phyloP scores from a whole-genome alignment of 1,140 invertebrate species.

The Chironomus tepperi region DNA sequence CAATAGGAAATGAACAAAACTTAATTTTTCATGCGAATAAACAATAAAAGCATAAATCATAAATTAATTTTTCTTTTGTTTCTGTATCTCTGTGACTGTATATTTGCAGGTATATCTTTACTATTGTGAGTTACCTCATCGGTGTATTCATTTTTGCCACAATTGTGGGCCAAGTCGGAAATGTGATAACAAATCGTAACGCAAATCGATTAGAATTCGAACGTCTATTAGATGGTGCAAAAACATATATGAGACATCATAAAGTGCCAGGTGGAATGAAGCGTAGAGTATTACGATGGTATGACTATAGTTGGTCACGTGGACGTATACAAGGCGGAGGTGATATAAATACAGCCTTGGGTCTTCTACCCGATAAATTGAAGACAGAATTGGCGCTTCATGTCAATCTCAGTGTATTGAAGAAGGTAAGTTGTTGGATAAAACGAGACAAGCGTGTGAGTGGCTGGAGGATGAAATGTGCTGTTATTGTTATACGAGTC shows the following conservation, averaged over 20 bases:
- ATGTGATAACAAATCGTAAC: conserved; percentile 94
- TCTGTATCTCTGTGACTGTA: conserved; percentile 25
- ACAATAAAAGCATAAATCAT: neutral
- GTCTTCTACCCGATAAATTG: conserved; percentile 87
- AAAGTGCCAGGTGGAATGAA: conserved; percentile 95
- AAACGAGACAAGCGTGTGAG: conserved; percentile 30
- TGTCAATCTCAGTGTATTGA: conserved; percentile 89
- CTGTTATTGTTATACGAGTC: conserved; percentile 8
- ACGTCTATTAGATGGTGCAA: conserved; percentile 85
- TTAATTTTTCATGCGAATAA: too few species aligned
- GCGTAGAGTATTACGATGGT: conserved; percentile 86
- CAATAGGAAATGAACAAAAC: too few species aligned
- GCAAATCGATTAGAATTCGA: conserved; percentile 95
- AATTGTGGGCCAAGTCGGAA: conserved; percentile 94
- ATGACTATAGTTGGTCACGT: conserved; percentile 95
- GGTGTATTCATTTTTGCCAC: conserved; percentile 98
- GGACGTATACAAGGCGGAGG: conserved; percentile 92
- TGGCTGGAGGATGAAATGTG: neutral
- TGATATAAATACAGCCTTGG: conserved; percentile 89
- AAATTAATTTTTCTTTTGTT: conserved; percentile 2
- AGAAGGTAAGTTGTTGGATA: conserved; percentile 59
- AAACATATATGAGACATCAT: conserved; percentile 94
- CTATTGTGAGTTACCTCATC: conserved; percentile 92
- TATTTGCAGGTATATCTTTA: conserved; percentile 85
- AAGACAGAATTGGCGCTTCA: conserved; percentile 94